Base-by-base conservation (phyloP, 2,797 vertebrate species). In the Pseudotriccus pelzelni region DNA sequence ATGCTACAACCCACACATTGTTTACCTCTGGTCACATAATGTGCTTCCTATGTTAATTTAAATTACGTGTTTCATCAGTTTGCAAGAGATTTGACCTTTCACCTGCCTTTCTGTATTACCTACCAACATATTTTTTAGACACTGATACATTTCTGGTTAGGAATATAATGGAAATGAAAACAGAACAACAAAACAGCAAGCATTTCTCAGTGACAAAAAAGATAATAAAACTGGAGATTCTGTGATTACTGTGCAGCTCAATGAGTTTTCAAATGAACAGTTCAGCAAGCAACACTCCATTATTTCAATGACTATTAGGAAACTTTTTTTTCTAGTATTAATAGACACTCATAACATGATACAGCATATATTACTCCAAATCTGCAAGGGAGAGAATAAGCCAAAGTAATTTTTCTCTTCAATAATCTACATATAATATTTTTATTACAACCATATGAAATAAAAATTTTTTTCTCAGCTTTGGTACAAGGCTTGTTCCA, bases 11-110 rank as follows among this genome's bases (percentile, higher is more conserved):
- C 14, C 34, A 22, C 63, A 74, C 70, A 9, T 46, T 83, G 63
- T 76, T 62, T 91, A 67, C 50, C 37, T 89, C 53, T 46, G 25
- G 25, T 86, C 87, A 70, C 30, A 85, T n/a, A 79, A 69, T 44
- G 19, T 68, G 32, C 22, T 87, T 93, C 82, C 36, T 55, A 41
- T 67, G 84, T 77, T 70, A 44, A 84, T 86, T 62, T 84, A 77
- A 83, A 66, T 67, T 63, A 44, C 24, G 27, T 64, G 30, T 24
- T 97, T 92, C 72, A 64, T 55, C 60, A 84, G 21, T 90, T 96
- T 94, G 56, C 37, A 85, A 93, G 87, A 73, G 64, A 94, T 49
- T 44, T 96, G 84, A 93, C 58, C 67, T 96, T 96, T 89, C 27
- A 18, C 43, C 92, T 93, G 73, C 25, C 55, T 91, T 76, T 94